Percentiles rank a stretch among this genome's conserved stretches.
Evolutionary conservation across 2,113 vertebrate genomes (phyloP).

Genomic region (Sisor rabdophorus): DNA sequence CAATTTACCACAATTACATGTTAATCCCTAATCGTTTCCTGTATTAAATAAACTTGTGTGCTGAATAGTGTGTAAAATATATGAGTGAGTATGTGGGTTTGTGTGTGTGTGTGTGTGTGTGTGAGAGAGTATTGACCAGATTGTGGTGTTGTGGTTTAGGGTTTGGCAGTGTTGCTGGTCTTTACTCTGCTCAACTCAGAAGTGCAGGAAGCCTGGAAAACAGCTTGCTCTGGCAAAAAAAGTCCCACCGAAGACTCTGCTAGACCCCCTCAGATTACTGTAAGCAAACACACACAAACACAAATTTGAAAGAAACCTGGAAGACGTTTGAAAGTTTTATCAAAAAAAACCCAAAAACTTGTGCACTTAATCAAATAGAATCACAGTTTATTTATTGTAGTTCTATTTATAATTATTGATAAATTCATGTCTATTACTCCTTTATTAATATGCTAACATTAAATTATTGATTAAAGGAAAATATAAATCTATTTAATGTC

Average conservation of each 20-base stretch:
- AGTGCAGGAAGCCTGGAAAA: slow-evolving; percentile 85
- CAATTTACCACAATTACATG: neutral
- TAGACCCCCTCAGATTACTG: slow-evolving; percentile 72
- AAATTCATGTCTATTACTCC: too few relatives aligned
- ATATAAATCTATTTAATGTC: neutral
- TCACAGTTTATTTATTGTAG: too few relatives aligned
- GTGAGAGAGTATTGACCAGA: slow-evolving; percentile 20
- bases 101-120: slow-evolving; percentile 5
- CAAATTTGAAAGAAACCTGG: neutral
- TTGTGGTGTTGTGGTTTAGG: slow-evolving; percentile 65
- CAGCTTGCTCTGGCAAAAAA: slow-evolving; percentile 84
- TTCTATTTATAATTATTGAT: too few relatives aligned
- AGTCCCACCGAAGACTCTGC: slow-evolving; percentile 77
- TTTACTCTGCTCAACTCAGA: slow-evolving; percentile 91
- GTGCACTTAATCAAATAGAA: too few relatives aligned
- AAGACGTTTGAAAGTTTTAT: too few relatives aligned
- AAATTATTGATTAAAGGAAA: neutral
- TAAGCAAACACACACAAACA: slow-evolving; percentile 55
- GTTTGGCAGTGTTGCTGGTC: slow-evolving; percentile 81
- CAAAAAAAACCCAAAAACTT: too few relatives aligned
- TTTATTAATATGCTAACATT: neutral
- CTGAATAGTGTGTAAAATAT: slow-evolving; percentile 8
- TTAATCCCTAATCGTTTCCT: neutral
- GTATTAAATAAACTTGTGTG: neutral
- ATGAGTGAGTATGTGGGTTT: neutral